Conservation (phyloP, 2,797 vertebrate species). For the Sebastes trivittatus region DNA sequence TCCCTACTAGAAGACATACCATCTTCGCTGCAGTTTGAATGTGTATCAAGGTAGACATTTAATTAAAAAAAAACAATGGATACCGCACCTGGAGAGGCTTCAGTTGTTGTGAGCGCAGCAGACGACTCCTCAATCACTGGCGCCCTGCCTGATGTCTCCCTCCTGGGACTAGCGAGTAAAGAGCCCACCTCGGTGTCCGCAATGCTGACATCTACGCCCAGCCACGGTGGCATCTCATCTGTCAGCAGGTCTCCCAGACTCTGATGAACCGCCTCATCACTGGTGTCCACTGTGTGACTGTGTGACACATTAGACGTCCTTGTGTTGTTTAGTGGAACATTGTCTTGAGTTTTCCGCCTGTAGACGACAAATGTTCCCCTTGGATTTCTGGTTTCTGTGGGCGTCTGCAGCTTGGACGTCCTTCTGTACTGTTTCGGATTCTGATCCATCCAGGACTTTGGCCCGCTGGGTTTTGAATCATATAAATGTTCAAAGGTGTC, state of each 20-base stretch:
- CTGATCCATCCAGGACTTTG: neutral
- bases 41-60: neutral
- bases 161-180: slow-evolving; percentile 26
- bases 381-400: neutral
- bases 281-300: neutral
- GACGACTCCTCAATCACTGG: slow-evolving; percentile 25
- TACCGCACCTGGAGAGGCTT: slow-evolving; percentile 64
- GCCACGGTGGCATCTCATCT: slow-evolving; percentile 76
- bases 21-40: neutral
- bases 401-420: neutral
- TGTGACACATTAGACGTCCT: neutral
- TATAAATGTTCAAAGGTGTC: neutral
- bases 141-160: neutral
- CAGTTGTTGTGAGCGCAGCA: neutral
- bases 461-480: neutral
- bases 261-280: neutral
- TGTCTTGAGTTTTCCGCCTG: slow-evolving; percentile 1
- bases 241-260: slow-evolving; percentile 46
- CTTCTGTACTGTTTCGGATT: slow-evolving; percentile 11
- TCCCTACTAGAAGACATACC: neutral
- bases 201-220: slow-evolving; percentile 28
- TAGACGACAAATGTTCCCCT: slow-evolving; percentile 43
- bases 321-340: neutral
- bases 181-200: slow-evolving; percentile 2
- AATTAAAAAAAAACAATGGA: neutral